These are phyloP conservation scores for Peromyscus maniculatus DNA, from an alignment of 2,113 vertebrate species.

Conservation along the genomic window DNA sequence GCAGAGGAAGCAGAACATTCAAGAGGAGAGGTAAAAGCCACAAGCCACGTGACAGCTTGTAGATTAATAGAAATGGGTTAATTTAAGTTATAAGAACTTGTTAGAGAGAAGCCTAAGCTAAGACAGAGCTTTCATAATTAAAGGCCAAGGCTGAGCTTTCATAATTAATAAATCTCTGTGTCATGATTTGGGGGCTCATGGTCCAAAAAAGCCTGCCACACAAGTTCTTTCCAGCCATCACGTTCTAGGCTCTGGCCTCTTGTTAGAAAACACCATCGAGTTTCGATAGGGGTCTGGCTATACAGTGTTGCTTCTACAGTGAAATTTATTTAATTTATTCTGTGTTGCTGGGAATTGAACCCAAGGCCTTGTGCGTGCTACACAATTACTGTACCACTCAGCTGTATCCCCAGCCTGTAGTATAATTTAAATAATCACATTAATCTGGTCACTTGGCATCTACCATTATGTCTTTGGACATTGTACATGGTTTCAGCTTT, in stretches of 20 bases:
- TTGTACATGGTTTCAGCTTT: neutral
- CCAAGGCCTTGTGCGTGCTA: neutral
- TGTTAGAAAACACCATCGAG: neutral
- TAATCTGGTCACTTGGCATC: neutral
- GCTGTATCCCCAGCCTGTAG: neutral
- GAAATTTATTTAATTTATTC: neutral
- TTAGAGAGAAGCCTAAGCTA: neutral
- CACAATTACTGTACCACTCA: too few relatives aligned
- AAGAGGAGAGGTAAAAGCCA: neutral
- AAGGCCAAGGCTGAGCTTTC: neutral
- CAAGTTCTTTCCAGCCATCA: constrained; percentile 6
- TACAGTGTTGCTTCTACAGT: too few relatives aligned
- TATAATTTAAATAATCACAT: neutral
- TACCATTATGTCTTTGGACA: neutral
- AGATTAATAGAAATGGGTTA: neutral
- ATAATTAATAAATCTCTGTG: neutral
- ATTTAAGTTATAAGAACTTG: neutral
- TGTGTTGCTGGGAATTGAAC: neutral
- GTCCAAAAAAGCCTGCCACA: neutral
- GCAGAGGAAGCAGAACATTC: neutral
- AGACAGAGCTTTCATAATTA: neutral
- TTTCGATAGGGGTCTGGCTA: neutral
- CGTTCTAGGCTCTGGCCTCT: neutral
- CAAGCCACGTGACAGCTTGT: neutral
- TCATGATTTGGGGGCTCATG: neutral